phyloP scores from a whole-genome alignment of 2,797 vertebrate species.

The Orientallactaga sibirica region DNA sequence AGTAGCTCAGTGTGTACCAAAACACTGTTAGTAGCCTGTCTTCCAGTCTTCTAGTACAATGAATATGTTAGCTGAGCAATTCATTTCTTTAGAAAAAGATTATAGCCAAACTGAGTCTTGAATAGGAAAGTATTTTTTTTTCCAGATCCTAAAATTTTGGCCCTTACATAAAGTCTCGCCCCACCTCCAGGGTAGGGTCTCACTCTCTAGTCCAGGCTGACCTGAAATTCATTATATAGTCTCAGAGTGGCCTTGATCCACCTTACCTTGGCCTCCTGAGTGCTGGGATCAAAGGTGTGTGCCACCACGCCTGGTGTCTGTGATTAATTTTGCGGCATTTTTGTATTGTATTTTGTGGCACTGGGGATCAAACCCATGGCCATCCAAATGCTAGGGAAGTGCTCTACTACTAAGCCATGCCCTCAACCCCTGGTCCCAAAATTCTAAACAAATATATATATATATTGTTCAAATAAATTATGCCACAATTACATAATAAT shows the following conservation, averaged over 20 bases:
- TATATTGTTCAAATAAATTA: slow-evolving; percentile 10
- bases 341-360: not conserved
- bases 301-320: too few species aligned
- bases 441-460: not conserved
- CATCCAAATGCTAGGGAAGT: not conserved
- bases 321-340: not conserved
- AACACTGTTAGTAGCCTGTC: not conserved
- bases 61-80: not conserved
- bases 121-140: slow-evolving; percentile 3
- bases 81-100: slow-evolving; percentile 12
- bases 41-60: not conserved
- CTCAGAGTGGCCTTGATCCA: too few species aligned
- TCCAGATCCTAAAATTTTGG: not conserved
- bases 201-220: too few species aligned
- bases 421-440: not conserved
- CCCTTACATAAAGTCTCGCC: not conserved
- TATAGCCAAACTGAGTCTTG: not conserved
- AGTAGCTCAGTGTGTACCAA: not conserved
- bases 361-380: not conserved
- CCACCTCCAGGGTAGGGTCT: too few species aligned
- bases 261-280: too few species aligned
- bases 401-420: not conserved
- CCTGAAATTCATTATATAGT: too few species aligned
- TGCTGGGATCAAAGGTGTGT: too few species aligned
- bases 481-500: not conserved